Evolutionary conservation across 2,888 invertebrate genomes (phyloP), one percentile per base, ranked within the genome.

Genomic region (Endotricha flammealis): DNA sequence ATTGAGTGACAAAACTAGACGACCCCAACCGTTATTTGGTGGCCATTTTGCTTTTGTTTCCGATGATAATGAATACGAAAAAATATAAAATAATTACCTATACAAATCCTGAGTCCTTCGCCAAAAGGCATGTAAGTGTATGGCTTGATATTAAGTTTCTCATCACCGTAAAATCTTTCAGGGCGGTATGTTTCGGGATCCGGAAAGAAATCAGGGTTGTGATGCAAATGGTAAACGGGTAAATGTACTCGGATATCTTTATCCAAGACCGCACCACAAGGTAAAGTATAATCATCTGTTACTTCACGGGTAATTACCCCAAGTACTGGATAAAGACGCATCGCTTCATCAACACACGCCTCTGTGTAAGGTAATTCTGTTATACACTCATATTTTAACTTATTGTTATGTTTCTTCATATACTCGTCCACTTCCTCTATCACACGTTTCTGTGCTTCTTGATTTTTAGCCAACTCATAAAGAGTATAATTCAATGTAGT

Each of bases 121-220:
- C 76, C 73, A 30, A 70, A 77, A 0, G 76, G 67, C 10, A 71
- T 48, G 32, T 52, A 74, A 0, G 66, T 64, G 40, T 53, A 68
- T 0, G 63, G 64, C 4, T 47, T 59, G 4, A 72, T 42, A 7
- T 58, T 41, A 1, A 50, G 42, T 32, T 54, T 62, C 4, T 55
- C 51, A 12, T 55, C 64, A 0, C 56, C 52, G 2, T 60, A 38
- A 25, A 75, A 75, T 5, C 76, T 48, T 36, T 74, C 73, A 0
- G 76, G 77, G 0, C 41, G 40, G 38, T 40, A 76, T 10, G 46
- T 38, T 6, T 67, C 58, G 0, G 76, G 74, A 1, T 71, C 56
- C 0, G 64, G 53, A 32, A 67, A 76, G 38, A 57, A 43, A 1
- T 63, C 50, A 2, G 71, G 62, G 33, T 66, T 41, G 9, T 44